Evolutionary conservation across 2,113 vertebrate genomes (phyloP), one percentile per base, ranked within the genome.

Genomic region (Sturnus vulgaris): DNA sequence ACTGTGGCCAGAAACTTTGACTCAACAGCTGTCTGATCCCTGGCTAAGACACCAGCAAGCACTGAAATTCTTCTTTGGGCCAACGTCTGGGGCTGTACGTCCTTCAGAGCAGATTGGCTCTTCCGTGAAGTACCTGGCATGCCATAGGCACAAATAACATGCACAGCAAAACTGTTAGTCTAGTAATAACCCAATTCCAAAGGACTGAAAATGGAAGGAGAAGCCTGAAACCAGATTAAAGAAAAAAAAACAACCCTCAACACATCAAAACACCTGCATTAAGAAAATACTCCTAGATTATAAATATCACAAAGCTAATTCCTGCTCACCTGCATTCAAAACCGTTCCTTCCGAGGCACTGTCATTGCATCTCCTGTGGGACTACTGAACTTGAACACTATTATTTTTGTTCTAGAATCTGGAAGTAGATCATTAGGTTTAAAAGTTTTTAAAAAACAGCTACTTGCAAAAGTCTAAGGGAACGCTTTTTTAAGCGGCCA

Each of bases 21-120:
- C 53, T 42, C n/a, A 61, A 49, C 8, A 68, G 14, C 65, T 3
- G 3, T 12, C 39, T 66, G 35, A 47, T 27, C 27, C 59, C 52
- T 46, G 46, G 44, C 25, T 47, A 40, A 75, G 17, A 12, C 70
- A 76, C 16, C 7, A 7, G 46, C 19, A 66, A 28, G 35, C 66
- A 24, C 22, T 28, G 44, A 14, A 69, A 53, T 23, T 19, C 70
- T 14, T 10, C 63, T 25, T 19, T 9, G 37, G 66, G 44, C 23
- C 5, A 1, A 0, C 3, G 24, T 13, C 39, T 53, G 52, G 21
- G 39, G 40, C 30, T 50, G 27, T 9, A 11, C 49, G 5, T 4
- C 37, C 66, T 40, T 46, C 42, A 10, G 76, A 86, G 37, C 30
- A 69, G 33, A 15, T 0, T 24, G 40, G 31, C n/a, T 68, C 46